phyloP scores from a whole-genome alignment of 2,797 vertebrate genomes.

The Mionectes olivaceus region DNA sequence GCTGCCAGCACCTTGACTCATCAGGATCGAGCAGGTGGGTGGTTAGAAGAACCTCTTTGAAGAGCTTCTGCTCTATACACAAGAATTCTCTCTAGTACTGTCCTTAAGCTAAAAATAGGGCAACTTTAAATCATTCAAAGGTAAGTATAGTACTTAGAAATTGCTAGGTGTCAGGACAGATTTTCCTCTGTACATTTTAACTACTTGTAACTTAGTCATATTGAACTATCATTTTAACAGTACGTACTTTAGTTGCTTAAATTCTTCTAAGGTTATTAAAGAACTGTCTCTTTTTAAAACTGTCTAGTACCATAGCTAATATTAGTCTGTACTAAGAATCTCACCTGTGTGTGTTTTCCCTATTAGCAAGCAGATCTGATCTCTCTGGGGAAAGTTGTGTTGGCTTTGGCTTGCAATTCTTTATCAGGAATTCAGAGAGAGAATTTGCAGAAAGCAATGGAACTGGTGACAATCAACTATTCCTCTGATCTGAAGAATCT shows the following conservation, averaged over 20 bases:
- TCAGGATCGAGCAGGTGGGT: background rate
- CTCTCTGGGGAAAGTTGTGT: constrained; percentile 97
- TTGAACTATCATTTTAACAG: background rate
- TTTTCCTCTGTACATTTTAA: background rate
- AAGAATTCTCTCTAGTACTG: background rate
- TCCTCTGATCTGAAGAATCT: constrained; percentile 99
- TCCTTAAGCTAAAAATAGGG: background rate
- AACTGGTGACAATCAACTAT: constrained; percentile 99
- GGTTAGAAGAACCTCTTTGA: background rate
- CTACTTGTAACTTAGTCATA: background rate
- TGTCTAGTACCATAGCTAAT: background rate
- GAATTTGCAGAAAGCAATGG: constrained; percentile 99
- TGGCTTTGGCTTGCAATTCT: constrained; percentile 98
- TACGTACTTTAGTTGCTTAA: background rate
- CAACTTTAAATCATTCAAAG: background rate
- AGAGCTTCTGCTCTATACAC: background rate
- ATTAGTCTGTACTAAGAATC: background rate
- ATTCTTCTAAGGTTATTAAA: constrained; percentile 4
- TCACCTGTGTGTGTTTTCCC: constrained; percentile 55
- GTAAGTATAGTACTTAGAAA: background rate
- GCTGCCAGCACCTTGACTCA: background rate
- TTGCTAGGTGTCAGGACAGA: background rate
- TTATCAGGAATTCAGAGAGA: constrained; percentile 98
- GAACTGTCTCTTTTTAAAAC: background rate
- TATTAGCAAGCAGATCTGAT: constrained; percentile 98